A percentile compares a stretch with the other conserved stretches of the same genome.
Evolutionary conservation across 2,797 vertebrate genomes (phyloP).

Genomic region (Cuniculus paca): DNA sequence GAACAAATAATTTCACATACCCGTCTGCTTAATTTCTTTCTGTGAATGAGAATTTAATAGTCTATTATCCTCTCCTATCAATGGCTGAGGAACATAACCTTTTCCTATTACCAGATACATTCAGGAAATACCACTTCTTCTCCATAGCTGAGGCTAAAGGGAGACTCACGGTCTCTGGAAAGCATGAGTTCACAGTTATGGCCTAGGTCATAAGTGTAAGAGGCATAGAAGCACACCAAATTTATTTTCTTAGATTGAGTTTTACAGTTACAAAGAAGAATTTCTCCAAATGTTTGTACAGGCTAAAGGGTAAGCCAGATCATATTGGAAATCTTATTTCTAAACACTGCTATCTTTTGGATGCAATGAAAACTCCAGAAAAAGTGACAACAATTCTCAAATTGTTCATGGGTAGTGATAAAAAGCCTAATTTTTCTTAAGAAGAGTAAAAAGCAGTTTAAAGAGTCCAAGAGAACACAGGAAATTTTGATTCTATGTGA

Average conservation of each 20-base stretch:
- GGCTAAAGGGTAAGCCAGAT: not conserved
- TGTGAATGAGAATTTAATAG: slow-evolving; percentile 34
- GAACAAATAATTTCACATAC: not conserved
- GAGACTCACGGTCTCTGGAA: not conserved
- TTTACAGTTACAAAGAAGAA: not conserved
- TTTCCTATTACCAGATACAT: not conserved
- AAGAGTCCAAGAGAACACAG: not conserved
- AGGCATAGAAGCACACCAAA: not conserved
- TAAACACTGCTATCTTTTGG: not conserved
- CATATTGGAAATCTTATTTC: not conserved
- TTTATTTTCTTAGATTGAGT: not conserved
- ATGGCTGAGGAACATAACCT: not conserved
- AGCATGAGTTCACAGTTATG: not conserved
- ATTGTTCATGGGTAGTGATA: not conserved
- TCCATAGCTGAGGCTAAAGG: not conserved
- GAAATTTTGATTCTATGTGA: not conserved
- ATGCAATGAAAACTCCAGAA: not conserved
- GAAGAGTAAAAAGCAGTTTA: not conserved
- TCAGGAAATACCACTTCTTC: not conserved
- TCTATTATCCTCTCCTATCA: not conserved
- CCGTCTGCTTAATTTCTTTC: not conserved
- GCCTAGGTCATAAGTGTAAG: not conserved
- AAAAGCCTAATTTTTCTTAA: not conserved
- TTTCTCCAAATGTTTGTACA: not conserved
- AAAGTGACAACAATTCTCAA: not conserved